Evolutionary conservation across 37 sponge, comb jelly and placozoan genomes (phyloP), one percentile per base, ranked within the genome.

Genomic region (Aphrocallistes beatrix): DNA sequence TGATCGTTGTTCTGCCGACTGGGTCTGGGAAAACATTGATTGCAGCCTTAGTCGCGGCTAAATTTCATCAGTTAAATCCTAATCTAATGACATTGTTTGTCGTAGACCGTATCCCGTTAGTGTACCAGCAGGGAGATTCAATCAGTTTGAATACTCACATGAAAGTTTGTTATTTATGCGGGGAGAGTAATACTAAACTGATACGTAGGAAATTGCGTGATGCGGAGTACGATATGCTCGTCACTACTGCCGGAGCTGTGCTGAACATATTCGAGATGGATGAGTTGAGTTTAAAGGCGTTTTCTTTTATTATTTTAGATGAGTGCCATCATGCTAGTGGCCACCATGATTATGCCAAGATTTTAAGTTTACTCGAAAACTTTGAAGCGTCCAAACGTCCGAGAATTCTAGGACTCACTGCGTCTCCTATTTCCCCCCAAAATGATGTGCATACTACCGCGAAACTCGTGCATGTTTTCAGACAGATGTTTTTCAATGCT

Each of bases 1-100:
- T 60, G 21, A 30, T 60, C n/a, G n/a, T 60, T 32, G 75, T 60
- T 8, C 75, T 60, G 34, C 75, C 75, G 8, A 60, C 75, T 32
- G 75, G 75, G 21, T 60, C 75, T 60, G 75, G 75, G 10, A 60
- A 60, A 30, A 60, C 75, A 3, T 60, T 60, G n/a, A 60, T 60
- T 6, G 75, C 75, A 30, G 10, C 75, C 10, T 60, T 60, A 60
- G 75, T 60, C 34, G 75, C 75, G 3, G 75, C 32, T 60, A 60
- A 13, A 60, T 25, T 60, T 19, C 10, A 60, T 21, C 8, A 60
- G n/a, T 60, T 60, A 13, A 60, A 60, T 60, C 75, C 75, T 6
- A 60, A 13, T 28, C 34, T 32, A 19, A 60, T 60, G 75, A 28
- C 34, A 28, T 13, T 60, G 75, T 60, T 60, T 30, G 34, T 60